Base-by-base conservation (phyloP, 1,140 invertebrate genomes). In the Epicauta chinensis region DNA sequence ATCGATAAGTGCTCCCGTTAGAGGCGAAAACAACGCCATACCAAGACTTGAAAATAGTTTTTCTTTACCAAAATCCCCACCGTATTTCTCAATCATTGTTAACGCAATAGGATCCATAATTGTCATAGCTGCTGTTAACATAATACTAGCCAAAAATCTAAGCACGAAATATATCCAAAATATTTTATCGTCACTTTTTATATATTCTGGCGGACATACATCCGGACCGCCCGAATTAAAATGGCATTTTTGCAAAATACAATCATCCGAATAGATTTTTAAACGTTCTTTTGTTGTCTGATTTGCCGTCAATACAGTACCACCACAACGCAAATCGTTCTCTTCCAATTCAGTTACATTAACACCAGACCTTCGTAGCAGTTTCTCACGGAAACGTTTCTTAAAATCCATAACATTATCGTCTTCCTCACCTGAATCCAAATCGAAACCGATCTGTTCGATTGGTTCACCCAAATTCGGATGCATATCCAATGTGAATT, bases 61-160 rank as follows among this genome's bases (percentile, higher is more conserved):
- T 62, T 91, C 86, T 61, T 84, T 76, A 7, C 88, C 88, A 67
- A 88, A 89, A 65, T 89, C 83, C 1, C 86, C 86, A 0, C 84
- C 82, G 65, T 84, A 84, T 63, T 86, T 81, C 66, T 87, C 83
- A 56, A 89, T 86, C 78, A 90, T 82, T 0, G 81, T 86, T 9
- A 91, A 65, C 2, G 86, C 84, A 39, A 89, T 89, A 1, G 88
- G 87, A 71, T 91, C 87, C 77, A 90, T 81, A 45, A 91, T 83
- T 7, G 84, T 87, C 1, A 89, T 84, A 6, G 83, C 83, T 15
- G 83, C 84, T 1, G 81, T 82, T 50, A 86, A 69, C 78, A 87
- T 86, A 2, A 85, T 81, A 5, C 81, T 86, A 1, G 81, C 87
- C 51, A 87, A 68, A 56, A 89, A 87, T 60, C 88, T 60, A 10